phyloP scores from a whole-genome alignment of 1,140 invertebrate genomes.

The Drosophila rufa region DNA sequence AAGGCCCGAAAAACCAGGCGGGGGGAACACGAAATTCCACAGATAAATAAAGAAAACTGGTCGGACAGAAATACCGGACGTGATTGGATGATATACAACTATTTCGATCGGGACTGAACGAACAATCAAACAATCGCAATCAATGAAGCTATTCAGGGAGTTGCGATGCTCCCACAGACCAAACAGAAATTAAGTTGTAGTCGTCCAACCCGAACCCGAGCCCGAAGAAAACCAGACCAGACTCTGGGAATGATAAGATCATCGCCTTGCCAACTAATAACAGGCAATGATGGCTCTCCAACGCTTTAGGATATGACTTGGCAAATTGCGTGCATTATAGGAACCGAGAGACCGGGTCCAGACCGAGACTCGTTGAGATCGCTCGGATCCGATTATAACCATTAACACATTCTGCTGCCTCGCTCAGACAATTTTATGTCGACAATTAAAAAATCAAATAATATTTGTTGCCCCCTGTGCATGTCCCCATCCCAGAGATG shows the following conservation, averaged over 20 bases:
- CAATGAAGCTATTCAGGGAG: conserved; percentile 72
- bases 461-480: conserved; percentile 39
- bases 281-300: conserved; percentile 67
- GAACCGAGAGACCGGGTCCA: conserved; percentile 35
- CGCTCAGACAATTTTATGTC: conserved; percentile 46
- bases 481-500: conserved; percentile 15
- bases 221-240: conserved; percentile 28
- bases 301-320: conserved; percentile 84
- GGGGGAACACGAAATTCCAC: conserved; percentile 1
- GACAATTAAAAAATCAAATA: conserved; percentile 81
- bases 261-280: conserved; percentile 67
- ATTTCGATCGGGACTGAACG: conserved; percentile 41
- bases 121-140: conserved; percentile 52
- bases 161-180: conserved; percentile 57
- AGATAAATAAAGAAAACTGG: conserved; percentile 31
- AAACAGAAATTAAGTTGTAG: conserved; percentile 72
- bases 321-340: conserved; percentile 77
- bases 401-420: conserved; percentile 78
- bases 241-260: conserved; percentile 67
- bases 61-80: conserved; percentile 73
- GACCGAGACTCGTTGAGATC: conserved; percentile 43
- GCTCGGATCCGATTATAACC: conserved; percentile 80
- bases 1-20: background rate
- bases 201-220: conserved; percentile 8
- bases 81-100: conserved; percentile 81